phyloP scores from a whole-genome alignment of 37 sponge, comb jelly and placozoan genomes.

The Tethya wilhelma region DNA sequence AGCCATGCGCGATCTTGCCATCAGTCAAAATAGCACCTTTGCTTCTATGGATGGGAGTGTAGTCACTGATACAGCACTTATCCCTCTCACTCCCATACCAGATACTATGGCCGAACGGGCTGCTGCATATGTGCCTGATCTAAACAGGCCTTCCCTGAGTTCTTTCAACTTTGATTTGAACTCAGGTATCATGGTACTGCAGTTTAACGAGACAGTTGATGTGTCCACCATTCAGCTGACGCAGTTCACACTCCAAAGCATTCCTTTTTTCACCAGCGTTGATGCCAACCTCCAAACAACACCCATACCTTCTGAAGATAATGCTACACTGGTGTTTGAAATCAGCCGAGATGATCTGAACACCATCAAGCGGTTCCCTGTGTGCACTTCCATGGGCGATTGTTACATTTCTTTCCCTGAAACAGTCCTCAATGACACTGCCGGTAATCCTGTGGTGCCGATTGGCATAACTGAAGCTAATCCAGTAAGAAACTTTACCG shows the following conservation, averaged over 20 bases:
- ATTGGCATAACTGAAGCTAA: slow-evolving; percentile 14
- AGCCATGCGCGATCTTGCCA: slow-evolving; percentile 58
- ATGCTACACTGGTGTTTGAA: slow-evolving; percentile 21
- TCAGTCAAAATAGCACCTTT: slow-evolving; percentile 51
- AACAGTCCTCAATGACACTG: slow-evolving; percentile 68
- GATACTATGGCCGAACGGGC: slow-evolving; percentile 30
- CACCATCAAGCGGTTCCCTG: slow-evolving; percentile 64
- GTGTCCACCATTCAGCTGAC: slow-evolving; percentile 37
- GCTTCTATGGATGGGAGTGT: slow-evolving; percentile 40
- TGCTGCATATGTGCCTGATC: slow-evolving; percentile 38
- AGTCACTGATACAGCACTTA: slow-evolving; percentile 54
- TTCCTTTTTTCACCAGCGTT: slow-evolving; percentile 14
- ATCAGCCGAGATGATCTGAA: slow-evolving; percentile 65
- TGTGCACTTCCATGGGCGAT: slow-evolving; percentile 63
- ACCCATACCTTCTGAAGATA: slow-evolving; percentile 4
- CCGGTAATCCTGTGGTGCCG: slow-evolving; percentile 61
- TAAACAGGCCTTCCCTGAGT: slow-evolving; percentile 42
- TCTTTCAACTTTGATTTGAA: slow-evolving; percentile 74
- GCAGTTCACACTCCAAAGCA: slow-evolving; percentile 54
- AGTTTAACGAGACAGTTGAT: slow-evolving; percentile 85
- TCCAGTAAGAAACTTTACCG: slow-evolving; percentile 32
- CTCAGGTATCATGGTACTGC: slow-evolving; percentile 55
- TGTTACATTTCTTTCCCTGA: slow-evolving; percentile 79
- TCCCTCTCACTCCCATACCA: slow-evolving; percentile 29
- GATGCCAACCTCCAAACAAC: slow-evolving; percentile 34